Evolutionary conservation across 1,140 invertebrate species (phyloP).

Genomic region (Drosophila erecta): DNA sequence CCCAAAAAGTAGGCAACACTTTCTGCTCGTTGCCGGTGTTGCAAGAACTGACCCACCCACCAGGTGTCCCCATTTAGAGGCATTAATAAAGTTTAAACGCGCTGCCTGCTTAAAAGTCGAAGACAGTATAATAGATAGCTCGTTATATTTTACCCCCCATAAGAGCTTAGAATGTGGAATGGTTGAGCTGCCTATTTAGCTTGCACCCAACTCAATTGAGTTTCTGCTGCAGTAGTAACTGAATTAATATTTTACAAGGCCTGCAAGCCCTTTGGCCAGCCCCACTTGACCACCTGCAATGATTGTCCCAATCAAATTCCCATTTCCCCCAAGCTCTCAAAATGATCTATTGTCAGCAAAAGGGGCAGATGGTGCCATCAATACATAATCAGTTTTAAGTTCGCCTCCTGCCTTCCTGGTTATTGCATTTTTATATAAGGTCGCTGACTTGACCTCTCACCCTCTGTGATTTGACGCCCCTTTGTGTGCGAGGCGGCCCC

Average conservation of each 20-base stretch:
- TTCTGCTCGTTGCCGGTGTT: conserved; percentile 9
- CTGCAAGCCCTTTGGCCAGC: not conserved
- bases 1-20: conserved; percentile 62
- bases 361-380: conserved; percentile 18
- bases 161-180: too few relatives aligned
- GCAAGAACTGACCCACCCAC: conserved; percentile 14
- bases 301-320: conserved; percentile 29
- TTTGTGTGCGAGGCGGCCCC: too few relatives aligned
- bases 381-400: conserved; percentile 43
- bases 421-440: conserved; percentile 49
- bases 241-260: too few relatives aligned
- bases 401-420: conserved; percentile 27
- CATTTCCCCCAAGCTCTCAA: conserved; percentile 8
- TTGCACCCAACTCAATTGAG: too few relatives aligned
- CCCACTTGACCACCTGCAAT: conserved; percentile 1
- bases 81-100: not conserved
- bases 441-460: not conserved
- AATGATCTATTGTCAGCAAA: conserved; percentile 7
- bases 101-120: not conserved
- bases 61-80: conserved; percentile 23
- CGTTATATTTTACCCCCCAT: too few relatives aligned
- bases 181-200: too few relatives aligned
- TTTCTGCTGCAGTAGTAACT: too few relatives aligned
- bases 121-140: not conserved
- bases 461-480: not conserved